Conservation (phyloP, 2,888 invertebrate genomes). For the Agapetus fuscipes region DNA sequence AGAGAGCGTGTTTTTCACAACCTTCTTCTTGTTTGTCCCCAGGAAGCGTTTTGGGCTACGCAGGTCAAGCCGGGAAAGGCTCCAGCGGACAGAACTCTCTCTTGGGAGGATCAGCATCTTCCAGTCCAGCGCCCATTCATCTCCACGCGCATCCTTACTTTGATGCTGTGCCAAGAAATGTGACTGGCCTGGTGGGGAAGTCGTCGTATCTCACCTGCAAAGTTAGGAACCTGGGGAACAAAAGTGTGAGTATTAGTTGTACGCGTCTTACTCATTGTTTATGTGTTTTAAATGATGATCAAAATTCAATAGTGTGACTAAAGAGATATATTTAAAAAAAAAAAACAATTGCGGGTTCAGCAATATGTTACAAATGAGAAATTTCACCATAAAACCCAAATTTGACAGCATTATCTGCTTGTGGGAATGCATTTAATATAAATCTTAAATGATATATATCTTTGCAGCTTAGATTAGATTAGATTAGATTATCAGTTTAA, state of each 20-base stretch:
- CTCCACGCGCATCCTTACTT: conserved; percentile 47
- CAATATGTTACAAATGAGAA: no score
- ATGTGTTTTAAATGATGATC: neutral
- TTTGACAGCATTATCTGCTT: no score
- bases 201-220: conserved; percentile 72
- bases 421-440: no score
- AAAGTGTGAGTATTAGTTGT: conserved; percentile 68
- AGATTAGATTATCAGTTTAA: no score
- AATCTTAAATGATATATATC: no score
- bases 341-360: no score
- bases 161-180: conserved; percentile 64
- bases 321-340: no score
- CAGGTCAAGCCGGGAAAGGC: conserved; percentile 24
- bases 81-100: conserved; percentile 39
- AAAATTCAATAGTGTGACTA: neutral
- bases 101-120: conserved; percentile 27
- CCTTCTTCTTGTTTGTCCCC: conserved; percentile 2
- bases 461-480: no score
- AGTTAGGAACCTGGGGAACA: conserved; percentile 70
- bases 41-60: conserved; percentile 14
- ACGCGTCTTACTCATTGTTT: neutral
- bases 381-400: no score
- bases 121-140: neutral
- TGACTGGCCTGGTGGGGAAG: conserved; percentile 72
- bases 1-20: no score